phyloP scores from a whole-genome alignment of 2,113 vertebrate species.

The Sarotherodon lohbergeri region DNA sequence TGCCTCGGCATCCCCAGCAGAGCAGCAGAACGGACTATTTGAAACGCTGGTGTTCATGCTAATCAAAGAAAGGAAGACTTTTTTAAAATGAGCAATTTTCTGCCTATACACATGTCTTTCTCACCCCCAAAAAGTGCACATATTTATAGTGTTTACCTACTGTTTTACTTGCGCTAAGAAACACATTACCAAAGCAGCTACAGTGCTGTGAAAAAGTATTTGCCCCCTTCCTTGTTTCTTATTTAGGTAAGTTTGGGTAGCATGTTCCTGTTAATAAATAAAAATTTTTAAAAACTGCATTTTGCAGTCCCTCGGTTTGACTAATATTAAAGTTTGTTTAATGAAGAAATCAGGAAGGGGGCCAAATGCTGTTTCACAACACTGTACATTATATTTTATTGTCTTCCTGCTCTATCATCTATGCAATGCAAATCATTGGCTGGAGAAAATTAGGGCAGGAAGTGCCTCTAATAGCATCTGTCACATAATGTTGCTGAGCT shows the following conservation, averaged over 20 bases:
- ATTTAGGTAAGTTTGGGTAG: background rate
- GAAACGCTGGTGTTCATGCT: constrained; percentile 68
- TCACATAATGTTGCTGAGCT: background rate
- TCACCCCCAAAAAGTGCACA: background rate
- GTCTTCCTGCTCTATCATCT: background rate
- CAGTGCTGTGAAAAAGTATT: background rate
- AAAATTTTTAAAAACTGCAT: background rate
- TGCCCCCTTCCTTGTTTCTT: background rate
- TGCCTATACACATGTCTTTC: background rate
- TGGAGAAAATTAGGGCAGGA: background rate
- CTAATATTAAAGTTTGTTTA: background rate
- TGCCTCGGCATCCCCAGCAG: constrained; percentile 45
- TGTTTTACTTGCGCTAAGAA: background rate
- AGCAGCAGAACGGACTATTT: constrained; percentile 61
- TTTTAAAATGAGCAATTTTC: background rate
- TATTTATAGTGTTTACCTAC: background rate
- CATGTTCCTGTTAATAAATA: background rate
- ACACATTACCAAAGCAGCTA: background rate
- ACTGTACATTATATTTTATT: background rate
- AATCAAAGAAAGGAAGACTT: background rate
- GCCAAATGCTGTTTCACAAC: background rate
- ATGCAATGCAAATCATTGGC: background rate
- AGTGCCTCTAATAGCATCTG: background rate
- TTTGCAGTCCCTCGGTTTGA: background rate
- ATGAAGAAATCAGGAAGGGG: background rate